Evolutionary conservation across 2,797 vertebrate species (phyloP).

Genomic region (Erpetoichthys calabaricus): DNA sequence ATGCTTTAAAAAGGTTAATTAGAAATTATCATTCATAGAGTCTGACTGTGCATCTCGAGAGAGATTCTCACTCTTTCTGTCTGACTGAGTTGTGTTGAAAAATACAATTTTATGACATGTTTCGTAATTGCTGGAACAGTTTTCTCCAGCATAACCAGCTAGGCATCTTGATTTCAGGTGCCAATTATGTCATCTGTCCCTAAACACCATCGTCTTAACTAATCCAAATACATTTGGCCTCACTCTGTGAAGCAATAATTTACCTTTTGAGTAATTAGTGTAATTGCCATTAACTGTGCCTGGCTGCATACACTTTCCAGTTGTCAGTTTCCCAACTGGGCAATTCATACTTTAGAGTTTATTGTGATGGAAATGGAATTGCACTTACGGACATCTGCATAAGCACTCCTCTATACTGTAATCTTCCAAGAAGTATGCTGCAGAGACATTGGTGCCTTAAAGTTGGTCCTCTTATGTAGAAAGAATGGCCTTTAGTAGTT

Average conservation of each 20-base stretch:
- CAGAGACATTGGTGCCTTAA: neutral
- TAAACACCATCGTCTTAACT: neutral
- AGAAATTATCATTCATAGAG: too few species aligned
- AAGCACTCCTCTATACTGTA: conserved; percentile 5
- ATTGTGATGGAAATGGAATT: conserved; percentile 6
- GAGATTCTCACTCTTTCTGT: neutral
- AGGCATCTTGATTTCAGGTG: neutral
- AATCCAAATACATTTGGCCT: neutral
- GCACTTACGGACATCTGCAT: conserved; percentile 7
- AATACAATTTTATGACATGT: neutral
- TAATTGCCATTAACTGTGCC: conserved; percentile 45
- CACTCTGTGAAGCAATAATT: conserved; percentile 46
- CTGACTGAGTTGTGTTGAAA: neutral
- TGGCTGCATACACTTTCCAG: neutral
- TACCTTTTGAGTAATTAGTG: conserved; percentile 62
- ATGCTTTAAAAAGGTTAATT: too few species aligned
- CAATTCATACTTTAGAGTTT: neutral
- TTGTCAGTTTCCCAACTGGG: conserved; percentile 2
- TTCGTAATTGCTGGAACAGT: neutral
- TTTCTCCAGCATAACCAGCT: conserved; percentile 4
- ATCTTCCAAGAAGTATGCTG: conserved; percentile 6
- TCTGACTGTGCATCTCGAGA: too few species aligned
- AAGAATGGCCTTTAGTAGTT: too few species aligned
- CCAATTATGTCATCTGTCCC: neutral
- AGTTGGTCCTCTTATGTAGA: too few species aligned